Base-by-base conservation (phyloP, 2,113 vertebrate genomes). In the Phylloscopus trochiloides region DNA sequence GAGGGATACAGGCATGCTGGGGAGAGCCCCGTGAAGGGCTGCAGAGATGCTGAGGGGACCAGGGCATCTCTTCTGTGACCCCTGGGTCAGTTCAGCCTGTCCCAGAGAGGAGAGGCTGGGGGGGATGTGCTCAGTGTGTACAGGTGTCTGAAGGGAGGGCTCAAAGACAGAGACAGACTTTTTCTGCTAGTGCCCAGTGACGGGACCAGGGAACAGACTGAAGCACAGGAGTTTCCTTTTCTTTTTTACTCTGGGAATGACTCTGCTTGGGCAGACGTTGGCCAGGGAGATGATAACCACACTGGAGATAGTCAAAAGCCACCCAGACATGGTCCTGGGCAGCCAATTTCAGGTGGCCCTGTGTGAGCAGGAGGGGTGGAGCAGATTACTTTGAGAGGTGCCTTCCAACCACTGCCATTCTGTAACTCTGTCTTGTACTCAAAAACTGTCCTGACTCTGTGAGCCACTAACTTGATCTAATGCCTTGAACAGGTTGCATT, bases 1-100 rank as follows among this genome's bases (percentile, higher is more conserved):
- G 2, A 11, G 21, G 36, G 22, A 15, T 1, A 3, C 0, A 4
- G 9, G 13, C 0, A 0, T 45, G 16, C 31, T 48, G 50, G 24
- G 62, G 24, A 12, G 25, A 43, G 21, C 10, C 45, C 36, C 43
- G 6, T 1, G 2, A 38, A 78, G 47, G 11, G 13, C 6, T 22
- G 11, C 1, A 1, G 12, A 42, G 3, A 1, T 31, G 25, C 5
- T 55, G 32, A 29, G 38, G 14, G 18, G 14, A 8, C 5, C 19
- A 32, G 26, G 43, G 4, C 17, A 36, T 21, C 4, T 38, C 5
- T 48, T 2, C 8, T 31, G 63, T 65, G 26, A 19, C 7, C 15
- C 2, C 10, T 43, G n/a, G 10, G 24, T 3, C n/a, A 8, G 12
- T 57, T 65, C 17, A 77, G 9, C 9, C 31, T 48, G 28, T 21